phyloP scores from a whole-genome alignment of 1,140 invertebrate species.

The Proales similis region DNA sequence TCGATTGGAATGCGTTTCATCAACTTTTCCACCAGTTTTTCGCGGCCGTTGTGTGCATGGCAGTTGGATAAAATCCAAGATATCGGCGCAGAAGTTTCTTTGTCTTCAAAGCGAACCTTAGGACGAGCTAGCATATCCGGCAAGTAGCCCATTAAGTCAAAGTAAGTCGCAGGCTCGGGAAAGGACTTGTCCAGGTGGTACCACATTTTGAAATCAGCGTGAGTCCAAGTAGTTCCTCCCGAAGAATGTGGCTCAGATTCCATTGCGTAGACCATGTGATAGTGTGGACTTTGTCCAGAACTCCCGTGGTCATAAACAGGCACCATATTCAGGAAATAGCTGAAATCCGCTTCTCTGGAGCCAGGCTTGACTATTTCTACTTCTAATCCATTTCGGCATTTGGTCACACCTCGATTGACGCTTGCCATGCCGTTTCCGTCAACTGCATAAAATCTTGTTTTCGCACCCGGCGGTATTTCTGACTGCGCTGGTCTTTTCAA shows the following conservation, averaged over 20 bases:
- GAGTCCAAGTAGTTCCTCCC: not conserved
- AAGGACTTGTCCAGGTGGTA: constrained; percentile 35
- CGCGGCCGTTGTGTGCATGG: constrained; percentile 4
- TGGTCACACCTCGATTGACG: constrained; percentile 14
- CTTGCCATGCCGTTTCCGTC: constrained; percentile 14
- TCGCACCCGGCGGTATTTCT: no score
- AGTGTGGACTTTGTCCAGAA: constrained; percentile 24
- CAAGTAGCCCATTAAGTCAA: constrained; percentile 9
- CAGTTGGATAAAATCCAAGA: constrained; percentile 25
- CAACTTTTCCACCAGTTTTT: constrained; percentile 30
- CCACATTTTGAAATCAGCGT: constrained; percentile 36
- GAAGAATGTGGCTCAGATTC: constrained; percentile 28
- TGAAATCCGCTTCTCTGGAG: not conserved
- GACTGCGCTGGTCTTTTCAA: no score
- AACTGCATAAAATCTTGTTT: constrained; percentile 7
- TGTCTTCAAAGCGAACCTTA: constrained; percentile 27
- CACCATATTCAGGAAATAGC: constrained; percentile 11
- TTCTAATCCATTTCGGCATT: constrained; percentile 11
- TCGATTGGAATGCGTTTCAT: constrained; percentile 36
- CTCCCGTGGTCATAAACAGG: constrained; percentile 18
- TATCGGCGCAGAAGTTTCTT: constrained; percentile 18
- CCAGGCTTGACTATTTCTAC: constrained; percentile 13
- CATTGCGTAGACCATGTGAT: constrained; percentile 31
- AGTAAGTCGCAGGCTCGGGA: constrained; percentile 34
- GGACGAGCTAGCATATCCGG: constrained; percentile 10